Evolutionary conservation across 2,888 invertebrate species (phyloP), one percentile per base, ranked within the genome.

Genomic region (Priocnemis perturbator): DNA sequence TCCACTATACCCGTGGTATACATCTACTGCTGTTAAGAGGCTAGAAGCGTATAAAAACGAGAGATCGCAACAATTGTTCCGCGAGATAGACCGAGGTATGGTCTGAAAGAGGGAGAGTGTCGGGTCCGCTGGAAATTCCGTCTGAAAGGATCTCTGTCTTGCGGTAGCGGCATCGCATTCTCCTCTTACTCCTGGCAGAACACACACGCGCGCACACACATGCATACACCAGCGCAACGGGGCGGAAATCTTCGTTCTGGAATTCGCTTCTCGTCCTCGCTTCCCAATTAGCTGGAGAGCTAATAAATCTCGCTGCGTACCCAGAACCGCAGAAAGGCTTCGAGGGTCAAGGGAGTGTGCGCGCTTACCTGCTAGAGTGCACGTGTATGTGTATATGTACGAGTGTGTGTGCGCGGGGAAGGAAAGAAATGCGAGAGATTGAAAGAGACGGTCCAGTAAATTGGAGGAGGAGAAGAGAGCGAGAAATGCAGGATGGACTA

Each of bases 271-370:
- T 70, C 70, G 73, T 79, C 72, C 73, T 67, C 77, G 79, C 69
- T 77, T 74, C 74, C 81, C 78, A 80, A 81, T 80, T 81, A 81
- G 71, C 78, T 64, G 67, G 69, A 59, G 59, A 69, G 81, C 81
- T 79, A 79, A 79, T 79, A 79, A 79, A 79, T 79, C 79, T 78
- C 71, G 61, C 74, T 50, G 65, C 59, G 76, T 78, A 69, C 64
- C 63, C 73, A 67, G 74, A 73, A 71, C 64, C 60, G 64, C 64
- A 60, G 78, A 67, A 74, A 67, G 76, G 59, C 55, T 14, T 9
- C 53, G 47, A 64, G 52, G 60, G 57, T 37, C 37, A 37, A 17
- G 19, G 17, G 17, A 50, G 17, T 19, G 17, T 50, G 50, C 19
- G 17, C 50, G 50, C 50, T 19, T 50, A 50, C 37, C 37, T 37